Evolutionary conservation across 1,140 invertebrate genomes (phyloP).

Genomic region (Drosophila takahashii): DNA sequence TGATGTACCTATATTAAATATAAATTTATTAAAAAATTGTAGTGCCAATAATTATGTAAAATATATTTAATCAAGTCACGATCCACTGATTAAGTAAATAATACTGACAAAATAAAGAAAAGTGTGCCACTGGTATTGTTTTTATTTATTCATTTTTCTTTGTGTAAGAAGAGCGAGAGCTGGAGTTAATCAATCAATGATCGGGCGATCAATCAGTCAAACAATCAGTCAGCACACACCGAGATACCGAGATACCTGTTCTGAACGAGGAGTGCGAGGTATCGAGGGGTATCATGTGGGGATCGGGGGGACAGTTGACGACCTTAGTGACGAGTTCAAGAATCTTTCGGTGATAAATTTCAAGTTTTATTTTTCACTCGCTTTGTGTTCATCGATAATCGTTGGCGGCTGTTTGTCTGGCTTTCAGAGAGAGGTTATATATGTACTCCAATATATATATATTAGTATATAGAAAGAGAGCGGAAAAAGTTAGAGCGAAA

Average conservation of each 20-base stretch:
- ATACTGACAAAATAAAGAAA: neutral
- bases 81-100: neutral
- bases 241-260: slow-evolving; percentile 34
- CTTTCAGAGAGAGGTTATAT: slow-evolving; percentile 3
- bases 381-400: slow-evolving; percentile 31
- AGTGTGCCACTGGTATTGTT: neutral
- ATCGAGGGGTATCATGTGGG: neutral
- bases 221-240: slow-evolving; percentile 28
- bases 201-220: slow-evolving; percentile 46
- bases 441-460: neutral
- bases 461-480: neutral
- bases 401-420: slow-evolving; percentile 44
- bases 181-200: slow-evolving; percentile 48
- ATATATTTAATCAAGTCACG: neutral
- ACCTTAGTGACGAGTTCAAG: slow-evolving; percentile 50
- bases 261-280: no score
- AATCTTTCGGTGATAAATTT: slow-evolving; percentile 44
- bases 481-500: neutral
- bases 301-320: slow-evolving; percentile 14
- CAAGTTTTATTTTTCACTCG: slow-evolving; percentile 26
- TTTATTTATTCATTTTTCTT: slow-evolving; percentile 4
- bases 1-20: no score
- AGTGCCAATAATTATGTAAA: no score
- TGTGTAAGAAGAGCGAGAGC: slow-evolving; percentile 4
- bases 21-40: no score